Evolutionary conservation across 2,797 vertebrate genomes (phyloP), one percentile per base, ranked within the genome.

Genomic region (Lagorchestes hirsutus): DNA sequence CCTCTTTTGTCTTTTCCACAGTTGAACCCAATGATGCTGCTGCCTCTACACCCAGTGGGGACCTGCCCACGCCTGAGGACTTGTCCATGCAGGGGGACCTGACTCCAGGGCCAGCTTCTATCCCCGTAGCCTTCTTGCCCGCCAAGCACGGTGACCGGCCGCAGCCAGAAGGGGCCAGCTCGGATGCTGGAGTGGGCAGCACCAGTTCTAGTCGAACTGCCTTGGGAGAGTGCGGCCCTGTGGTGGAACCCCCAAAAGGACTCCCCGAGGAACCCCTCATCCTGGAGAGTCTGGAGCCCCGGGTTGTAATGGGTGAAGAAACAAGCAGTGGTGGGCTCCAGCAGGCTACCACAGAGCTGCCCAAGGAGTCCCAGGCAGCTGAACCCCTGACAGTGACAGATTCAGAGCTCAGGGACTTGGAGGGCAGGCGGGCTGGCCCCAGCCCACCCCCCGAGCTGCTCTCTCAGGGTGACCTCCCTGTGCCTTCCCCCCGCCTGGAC

Each of bases 271-370:
- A 97, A 98, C 98, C 95, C 98, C 98, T 93, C 97, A 99, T 98
- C 97, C 97, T 98, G 0, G 99, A 99, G 54, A 98, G 98, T 18
- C 99, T 99, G 96, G 99, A 99, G 95, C 98, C 99, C 46, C 98
- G 99, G 96, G 99, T 99, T 18, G 99, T 99, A 93, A 99, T 99
- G 99, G 99, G 99, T 0, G 99, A 99, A 98, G 99, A 99, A 98
- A 99, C 99, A 0, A 97, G 98, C 91, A 98, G 99, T 90, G 99
- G 98, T 95, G 98, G 98, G 62, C 98, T 98, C 95, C 74, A 50
- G 40, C 74, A 46, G 74, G 40, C 74, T 10, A 11, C 22, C 40
- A 10, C 40, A 14, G 74, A 82, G 74, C 74, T 82, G 74, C 74
- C 74, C 74, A 50, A 87, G 74, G 99, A 99, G 95, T 97, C 96